Percentiles rank a stretch among this genome's conserved stretches.
Conservation (phyloP, 23 tunicate species). For the Ciona savignyi region DNA sequence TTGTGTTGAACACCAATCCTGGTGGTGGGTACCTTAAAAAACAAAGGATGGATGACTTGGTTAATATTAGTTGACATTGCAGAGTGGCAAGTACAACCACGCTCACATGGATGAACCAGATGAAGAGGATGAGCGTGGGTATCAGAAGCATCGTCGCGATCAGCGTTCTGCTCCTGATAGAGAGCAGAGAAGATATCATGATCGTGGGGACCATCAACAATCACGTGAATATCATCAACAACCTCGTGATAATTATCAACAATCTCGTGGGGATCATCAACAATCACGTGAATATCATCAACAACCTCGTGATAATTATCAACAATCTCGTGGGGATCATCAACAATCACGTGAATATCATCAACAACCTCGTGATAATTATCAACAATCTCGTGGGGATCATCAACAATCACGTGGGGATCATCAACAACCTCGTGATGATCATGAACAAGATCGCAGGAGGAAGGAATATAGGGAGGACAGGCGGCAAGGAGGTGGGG, state of each 20-base stretch:
- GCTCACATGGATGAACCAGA: slow-evolving; percentile 66
- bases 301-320: neutral
- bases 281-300: neutral
- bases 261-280: neutral
- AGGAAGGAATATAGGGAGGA: neutral
- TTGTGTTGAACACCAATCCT: neutral
- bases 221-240: slow-evolving; percentile 3
- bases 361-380: neutral
- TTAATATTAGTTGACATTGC: neutral
- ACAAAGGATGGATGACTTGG: too few relatives aligned
- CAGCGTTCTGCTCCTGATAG: neutral
- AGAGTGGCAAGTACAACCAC: slow-evolving; percentile 2
- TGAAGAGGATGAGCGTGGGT: neutral
- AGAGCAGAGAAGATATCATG: neutral
- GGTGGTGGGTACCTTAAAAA: too few relatives aligned
- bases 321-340: neutral
- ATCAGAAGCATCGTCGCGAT: neutral
- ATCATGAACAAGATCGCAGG: neutral
- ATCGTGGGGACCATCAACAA: neutral
- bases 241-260: neutral
- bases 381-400: neutral
- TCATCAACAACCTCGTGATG: neutral
- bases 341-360: neutral
- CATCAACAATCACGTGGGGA: neutral
- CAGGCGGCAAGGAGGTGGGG: neutral